Conservation (phyloP, 2,797 vertebrate species). For the Delichon dasypus region DNA sequence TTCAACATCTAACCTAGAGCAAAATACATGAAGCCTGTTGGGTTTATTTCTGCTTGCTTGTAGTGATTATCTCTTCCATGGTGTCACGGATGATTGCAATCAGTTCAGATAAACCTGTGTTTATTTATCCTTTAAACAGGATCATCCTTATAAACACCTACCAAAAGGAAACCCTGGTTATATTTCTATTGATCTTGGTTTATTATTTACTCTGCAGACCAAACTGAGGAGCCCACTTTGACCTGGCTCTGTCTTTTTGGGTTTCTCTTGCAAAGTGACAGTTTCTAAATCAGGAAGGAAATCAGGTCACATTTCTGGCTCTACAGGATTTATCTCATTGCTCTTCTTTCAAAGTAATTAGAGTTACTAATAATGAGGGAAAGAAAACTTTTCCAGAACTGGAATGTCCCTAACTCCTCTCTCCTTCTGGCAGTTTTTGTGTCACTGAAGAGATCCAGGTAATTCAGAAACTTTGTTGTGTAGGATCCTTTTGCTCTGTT, state of each 20-base stretch:
- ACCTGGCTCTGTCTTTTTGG: slow-evolving; percentile 57
- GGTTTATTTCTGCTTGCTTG: neutral
- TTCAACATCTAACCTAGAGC: neutral
- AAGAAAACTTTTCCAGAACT: slow-evolving; percentile 57
- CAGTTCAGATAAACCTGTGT: neutral
- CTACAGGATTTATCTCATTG: slow-evolving; percentile 67
- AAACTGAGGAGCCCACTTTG: slow-evolving; percentile 4
- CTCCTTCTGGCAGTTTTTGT: slow-evolving; percentile 55
- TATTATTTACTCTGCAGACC: slow-evolving; percentile 15
- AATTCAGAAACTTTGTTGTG: slow-evolving; percentile 29
- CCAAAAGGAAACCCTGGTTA: neutral
- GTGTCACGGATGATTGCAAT: neutral
- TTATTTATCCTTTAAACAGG: neutral
- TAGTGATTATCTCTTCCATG: neutral
- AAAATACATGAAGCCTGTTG: neutral
- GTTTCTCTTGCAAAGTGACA: slow-evolving; percentile 64
- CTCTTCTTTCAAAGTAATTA: slow-evolving; percentile 72
- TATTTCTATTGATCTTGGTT: neutral
- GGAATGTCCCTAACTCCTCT: slow-evolving; percentile 54
- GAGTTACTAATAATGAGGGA: slow-evolving; percentile 67
- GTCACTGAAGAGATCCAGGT: slow-evolving; percentile 17
- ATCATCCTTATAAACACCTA: neutral
- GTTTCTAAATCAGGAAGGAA: slow-evolving; percentile 73
- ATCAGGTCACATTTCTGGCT: slow-evolving; percentile 71
- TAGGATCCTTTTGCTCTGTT: neutral